phyloP scores from a whole-genome alignment of 2,797 vertebrate species.

The Gallinago nigripennis region DNA sequence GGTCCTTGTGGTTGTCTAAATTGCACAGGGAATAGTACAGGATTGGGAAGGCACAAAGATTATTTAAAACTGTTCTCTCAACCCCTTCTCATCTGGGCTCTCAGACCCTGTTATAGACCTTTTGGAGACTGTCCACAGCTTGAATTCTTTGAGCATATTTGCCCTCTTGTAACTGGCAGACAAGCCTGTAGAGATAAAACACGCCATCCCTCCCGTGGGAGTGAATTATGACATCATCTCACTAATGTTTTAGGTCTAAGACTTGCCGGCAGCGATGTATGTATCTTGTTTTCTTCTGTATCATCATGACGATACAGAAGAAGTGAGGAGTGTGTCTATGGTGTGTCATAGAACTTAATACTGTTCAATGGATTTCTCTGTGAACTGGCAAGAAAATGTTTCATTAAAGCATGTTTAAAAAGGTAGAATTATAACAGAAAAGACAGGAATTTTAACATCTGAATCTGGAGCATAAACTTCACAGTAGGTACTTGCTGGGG shows the following conservation, averaged over 20 bases:
- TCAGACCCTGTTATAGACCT: background rate
- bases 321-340: background rate
- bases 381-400: background rate
- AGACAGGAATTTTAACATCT: background rate
- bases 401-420: background rate
- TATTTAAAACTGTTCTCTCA: background rate
- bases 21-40: background rate
- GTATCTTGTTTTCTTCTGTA: background rate
- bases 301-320: background rate
- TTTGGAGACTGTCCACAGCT: background rate
- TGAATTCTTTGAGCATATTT: background rate
- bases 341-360: background rate
- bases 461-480: background rate
- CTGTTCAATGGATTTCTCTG: background rate
- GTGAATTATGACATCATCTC: background rate
- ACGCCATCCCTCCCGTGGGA: background rate
- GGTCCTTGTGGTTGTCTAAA: background rate
- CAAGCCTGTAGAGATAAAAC: background rate
- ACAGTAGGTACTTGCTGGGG: background rate
- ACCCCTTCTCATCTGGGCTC: background rate
- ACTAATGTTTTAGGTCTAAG: background rate
- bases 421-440: background rate
- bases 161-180: background rate
- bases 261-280: background rate
- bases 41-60: background rate